phyloP scores from a whole-genome alignment of 2,113 vertebrate species.

The Pterocles orientalis region DNA sequence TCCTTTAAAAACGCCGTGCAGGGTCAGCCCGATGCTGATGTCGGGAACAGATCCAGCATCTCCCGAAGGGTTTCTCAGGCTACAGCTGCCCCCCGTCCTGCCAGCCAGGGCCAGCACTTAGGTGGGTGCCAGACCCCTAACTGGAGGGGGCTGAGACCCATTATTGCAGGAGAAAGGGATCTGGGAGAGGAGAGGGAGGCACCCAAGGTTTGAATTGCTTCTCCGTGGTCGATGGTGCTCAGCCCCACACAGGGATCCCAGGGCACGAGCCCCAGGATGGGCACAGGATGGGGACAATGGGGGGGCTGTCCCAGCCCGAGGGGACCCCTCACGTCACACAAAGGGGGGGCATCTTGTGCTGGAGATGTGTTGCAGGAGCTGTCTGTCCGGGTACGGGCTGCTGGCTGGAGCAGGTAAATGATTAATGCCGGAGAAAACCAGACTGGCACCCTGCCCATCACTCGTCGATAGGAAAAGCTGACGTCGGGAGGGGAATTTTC shows the following conservation, averaged over 20 bases:
- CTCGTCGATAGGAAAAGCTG: neutral
- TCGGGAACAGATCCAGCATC: neutral
- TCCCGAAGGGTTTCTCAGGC: neutral
- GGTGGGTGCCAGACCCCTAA: neutral
- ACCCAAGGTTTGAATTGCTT: neutral
- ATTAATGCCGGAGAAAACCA: constrained; percentile 1
- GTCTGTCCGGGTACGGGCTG: neutral
- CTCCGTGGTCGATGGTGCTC: neutral
- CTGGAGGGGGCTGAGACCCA: neutral
- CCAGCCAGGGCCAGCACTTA: neutral
- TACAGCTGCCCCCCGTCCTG: neutral
- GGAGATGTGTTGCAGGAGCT: neutral
- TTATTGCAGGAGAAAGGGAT: neutral
- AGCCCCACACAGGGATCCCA: neutral
- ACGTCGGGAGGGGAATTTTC: neutral
- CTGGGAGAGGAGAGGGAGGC: neutral
- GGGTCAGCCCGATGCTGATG: rapidly evolving
- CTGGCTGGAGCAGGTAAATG: constrained; percentile 26
- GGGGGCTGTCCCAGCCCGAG: neutral
- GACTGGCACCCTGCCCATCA: neutral
- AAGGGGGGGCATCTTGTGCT: neutral
- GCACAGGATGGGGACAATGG: neutral
- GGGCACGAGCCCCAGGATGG: neutral
- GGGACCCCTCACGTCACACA: rapidly evolving
- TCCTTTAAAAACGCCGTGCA: neutral